These are phyloP conservation scores for Marmota monax DNA, from an alignment of 2,113 vertebrate genomes.

Conservation along the genomic window DNA sequence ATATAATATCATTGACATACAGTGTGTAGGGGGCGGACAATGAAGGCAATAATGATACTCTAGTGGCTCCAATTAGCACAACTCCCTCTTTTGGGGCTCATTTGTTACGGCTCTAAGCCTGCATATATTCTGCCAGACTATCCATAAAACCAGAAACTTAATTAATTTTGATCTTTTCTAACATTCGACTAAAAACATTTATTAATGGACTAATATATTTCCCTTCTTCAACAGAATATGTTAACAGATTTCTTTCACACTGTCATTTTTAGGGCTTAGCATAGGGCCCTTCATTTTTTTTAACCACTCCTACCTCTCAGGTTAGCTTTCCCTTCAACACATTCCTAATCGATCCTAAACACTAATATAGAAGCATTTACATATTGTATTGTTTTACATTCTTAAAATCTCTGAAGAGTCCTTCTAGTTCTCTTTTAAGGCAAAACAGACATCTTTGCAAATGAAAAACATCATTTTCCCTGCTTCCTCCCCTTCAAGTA, in stretches of 20 bases:
- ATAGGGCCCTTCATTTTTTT: neutral
- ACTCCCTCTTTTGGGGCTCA: neutral
- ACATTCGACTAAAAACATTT: neutral
- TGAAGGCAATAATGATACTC: neutral
- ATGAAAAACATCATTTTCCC: neutral
- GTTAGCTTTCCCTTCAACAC: neutral
- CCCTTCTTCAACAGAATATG: neutral
- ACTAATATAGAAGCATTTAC: neutral
- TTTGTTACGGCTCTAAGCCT: neutral
- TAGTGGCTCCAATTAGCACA: neutral
- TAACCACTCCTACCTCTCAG: neutral
- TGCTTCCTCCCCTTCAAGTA: accelerated
- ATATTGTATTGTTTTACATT: neutral
- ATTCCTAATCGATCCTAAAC: neutral
- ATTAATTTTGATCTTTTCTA: neutral
- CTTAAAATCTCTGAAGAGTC: neutral
- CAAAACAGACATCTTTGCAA: neutral
- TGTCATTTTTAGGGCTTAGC: neutral
- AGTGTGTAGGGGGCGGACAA: accelerated
- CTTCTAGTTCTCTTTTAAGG: neutral
- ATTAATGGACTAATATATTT: neutral
- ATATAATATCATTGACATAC: neutral
- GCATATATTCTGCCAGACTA: neutral
- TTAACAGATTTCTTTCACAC: neutral
- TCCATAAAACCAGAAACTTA: neutral